Evolutionary conservation across 37 sponge, comb jelly and placozoan species (phyloP), one percentile per base, ranked within the genome.

Genomic region (Cladorhizidae sp.): DNA sequence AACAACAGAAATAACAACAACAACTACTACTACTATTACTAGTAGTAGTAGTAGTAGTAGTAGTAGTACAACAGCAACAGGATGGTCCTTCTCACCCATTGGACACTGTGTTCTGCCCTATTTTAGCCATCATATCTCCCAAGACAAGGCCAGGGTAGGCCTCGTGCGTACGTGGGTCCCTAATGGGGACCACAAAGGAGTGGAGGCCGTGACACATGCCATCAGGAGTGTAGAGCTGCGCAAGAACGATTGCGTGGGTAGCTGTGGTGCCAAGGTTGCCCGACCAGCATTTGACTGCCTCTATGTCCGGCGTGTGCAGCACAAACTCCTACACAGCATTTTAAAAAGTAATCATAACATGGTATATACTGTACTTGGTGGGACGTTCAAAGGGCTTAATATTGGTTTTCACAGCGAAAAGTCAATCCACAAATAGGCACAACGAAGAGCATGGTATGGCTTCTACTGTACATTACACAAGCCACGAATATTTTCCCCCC

Each of bases 91-190:
- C n/a, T n/a, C n/a, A 97, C 93, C 97, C 99, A 67, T 96, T 96
- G 28, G 93, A 88, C 21, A 94, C 26, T 0, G 93, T 95, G 78
- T 94, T 96, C 57, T 82, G 89, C 22, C 99, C 99, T 35, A 96
- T 50, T 77, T 98, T 98, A 52, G 64, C 39, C 17, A 97, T 97
- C 91, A 98, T 94, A 70, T 98, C 99, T 33, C 97, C 97, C 26
- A 94, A 87, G 0, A 89, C 61, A 3, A 98, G 84, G 21, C 99
- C 99, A n/a, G 99, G 88, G 33, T 62, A 72, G 40, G 93, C 80
- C 0, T 35, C 28, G 40, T 89, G 80, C 6, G 87, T 90, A 38
- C 23, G 28, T 0, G 88, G 88, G 57, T 98, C 99, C 49, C 99
- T 61, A 3, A 98, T 58, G 29, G 92, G 95, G 8, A 94, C 99